Percentiles rank a stretch among this genome's conserved stretches.
Evolutionary conservation across 2,113 vertebrate species (phyloP).

Genomic region (Fregetta grallaria): DNA sequence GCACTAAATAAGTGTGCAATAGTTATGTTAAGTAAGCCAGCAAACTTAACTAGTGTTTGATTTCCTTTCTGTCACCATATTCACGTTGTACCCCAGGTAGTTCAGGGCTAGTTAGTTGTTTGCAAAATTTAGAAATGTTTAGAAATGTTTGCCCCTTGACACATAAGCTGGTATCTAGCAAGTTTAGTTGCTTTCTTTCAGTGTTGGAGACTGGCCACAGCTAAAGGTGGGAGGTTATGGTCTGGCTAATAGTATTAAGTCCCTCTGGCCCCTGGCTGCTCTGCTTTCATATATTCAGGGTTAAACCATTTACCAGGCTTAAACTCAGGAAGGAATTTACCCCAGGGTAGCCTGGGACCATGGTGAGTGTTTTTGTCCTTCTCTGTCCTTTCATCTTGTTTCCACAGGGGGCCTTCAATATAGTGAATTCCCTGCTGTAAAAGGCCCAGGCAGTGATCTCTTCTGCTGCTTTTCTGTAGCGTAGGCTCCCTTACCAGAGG

Average conservation of each 20-base stretch:
- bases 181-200: background rate
- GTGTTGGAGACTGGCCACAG: background rate
- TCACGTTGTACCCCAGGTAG: background rate
- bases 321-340: slow-evolving; percentile 8
- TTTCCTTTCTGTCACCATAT: background rate
- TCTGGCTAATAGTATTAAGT: slow-evolving; percentile 1
- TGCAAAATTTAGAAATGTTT: background rate
- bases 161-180: background rate
- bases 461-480: background rate
- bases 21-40: background rate
- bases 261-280: background rate
- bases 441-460: background rate
- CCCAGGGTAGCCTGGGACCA: background rate
- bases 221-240: background rate
- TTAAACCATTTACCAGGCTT: background rate
- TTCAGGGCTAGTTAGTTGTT: background rate
- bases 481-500: background rate
- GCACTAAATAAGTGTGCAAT: background rate
- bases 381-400: background rate
- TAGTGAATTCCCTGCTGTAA: background rate
- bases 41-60: background rate
- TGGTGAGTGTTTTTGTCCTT: background rate
- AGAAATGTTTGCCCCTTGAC: background rate
- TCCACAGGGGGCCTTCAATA: background rate
- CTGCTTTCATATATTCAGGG: background rate